Evolutionary conservation across 1,140 invertebrate species (phyloP).

Genomic region (Anastatus disparis): DNA sequence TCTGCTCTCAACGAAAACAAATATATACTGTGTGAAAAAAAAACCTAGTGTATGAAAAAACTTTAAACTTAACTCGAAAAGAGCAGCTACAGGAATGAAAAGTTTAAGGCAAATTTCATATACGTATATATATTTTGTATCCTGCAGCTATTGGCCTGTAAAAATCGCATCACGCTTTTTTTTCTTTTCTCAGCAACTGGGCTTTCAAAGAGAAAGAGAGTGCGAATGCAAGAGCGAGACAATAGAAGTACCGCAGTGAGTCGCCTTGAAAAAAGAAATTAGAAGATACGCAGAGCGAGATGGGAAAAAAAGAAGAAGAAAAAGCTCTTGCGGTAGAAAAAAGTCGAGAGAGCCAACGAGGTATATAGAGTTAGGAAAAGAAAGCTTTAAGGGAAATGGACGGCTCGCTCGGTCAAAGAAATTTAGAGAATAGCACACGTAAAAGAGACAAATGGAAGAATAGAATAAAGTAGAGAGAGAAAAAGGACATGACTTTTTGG

Average conservation of each 20-base stretch:
- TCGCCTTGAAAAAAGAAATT: neutral
- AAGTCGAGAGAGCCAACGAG: too few species aligned
- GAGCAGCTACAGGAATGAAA: slow-evolving; percentile 14
- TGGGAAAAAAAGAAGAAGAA: neutral
- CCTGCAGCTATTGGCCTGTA: neutral
- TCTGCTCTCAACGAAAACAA: slow-evolving; percentile 4
- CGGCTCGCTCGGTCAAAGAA: too few species aligned
- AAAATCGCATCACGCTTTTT: neutral
- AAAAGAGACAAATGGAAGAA: neutral
- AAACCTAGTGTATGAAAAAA: neutral
- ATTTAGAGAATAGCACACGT: too few species aligned
- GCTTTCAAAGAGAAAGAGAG: neutral
- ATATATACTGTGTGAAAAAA: neutral
- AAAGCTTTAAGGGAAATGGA: too few species aligned
- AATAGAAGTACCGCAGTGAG: neutral
- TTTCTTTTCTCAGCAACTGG: too few species aligned
- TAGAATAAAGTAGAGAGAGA: neutral
- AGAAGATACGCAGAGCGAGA: neutral
- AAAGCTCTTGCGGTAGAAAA: too few species aligned
- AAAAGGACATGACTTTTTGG: too few species aligned
- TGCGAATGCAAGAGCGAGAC: neutral
- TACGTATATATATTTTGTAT: too few species aligned
- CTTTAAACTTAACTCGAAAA: slow-evolving; percentile 2
- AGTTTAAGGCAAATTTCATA: neutral
- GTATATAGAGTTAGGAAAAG: too few species aligned